A percentile compares a stretch with the other conserved stretches of the same genome.
Evolutionary conservation across 2,797 vertebrate genomes (phyloP).

Genomic region (Cygnus olor): DNA sequence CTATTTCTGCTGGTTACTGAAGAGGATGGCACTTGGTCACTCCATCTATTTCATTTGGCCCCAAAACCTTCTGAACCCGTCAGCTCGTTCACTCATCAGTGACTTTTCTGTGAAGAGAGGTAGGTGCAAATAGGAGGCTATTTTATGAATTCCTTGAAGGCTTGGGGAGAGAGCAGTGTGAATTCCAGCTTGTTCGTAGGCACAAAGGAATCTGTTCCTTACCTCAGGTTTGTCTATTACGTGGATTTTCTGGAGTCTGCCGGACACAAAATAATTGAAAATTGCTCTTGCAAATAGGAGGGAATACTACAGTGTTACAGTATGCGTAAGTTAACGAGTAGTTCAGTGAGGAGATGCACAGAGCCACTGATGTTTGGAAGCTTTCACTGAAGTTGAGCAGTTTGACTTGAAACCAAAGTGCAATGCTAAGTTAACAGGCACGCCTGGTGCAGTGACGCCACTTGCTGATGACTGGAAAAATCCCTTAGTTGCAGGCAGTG

Average conservation of each 20-base stretch:
- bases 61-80: not conserved
- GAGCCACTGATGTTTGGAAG: not conserved
- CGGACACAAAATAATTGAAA: not conserved
- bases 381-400: not conserved
- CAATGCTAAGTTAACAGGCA: not conserved
- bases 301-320: not conserved
- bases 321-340: not conserved
- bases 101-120: not conserved
- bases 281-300: not conserved
- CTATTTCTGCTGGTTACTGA: not conserved
- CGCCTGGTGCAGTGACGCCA: not conserved
- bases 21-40: not conserved
- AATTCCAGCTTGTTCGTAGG: not conserved
- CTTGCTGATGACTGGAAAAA: not conserved
- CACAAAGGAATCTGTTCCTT: not conserved
- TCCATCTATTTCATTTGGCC: not conserved
- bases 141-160: not conserved
- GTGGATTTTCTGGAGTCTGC: not conserved
- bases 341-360: not conserved
- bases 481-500: not conserved
- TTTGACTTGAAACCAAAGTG: not conserved
- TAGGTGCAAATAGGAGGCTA: not conserved
- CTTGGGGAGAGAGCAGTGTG: not conserved
- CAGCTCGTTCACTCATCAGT: too few relatives aligned
- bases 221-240: fast-evolving